Conservation (phyloP, 2,888 invertebrate genomes). For the Dicranocentrus wangi region DNA sequence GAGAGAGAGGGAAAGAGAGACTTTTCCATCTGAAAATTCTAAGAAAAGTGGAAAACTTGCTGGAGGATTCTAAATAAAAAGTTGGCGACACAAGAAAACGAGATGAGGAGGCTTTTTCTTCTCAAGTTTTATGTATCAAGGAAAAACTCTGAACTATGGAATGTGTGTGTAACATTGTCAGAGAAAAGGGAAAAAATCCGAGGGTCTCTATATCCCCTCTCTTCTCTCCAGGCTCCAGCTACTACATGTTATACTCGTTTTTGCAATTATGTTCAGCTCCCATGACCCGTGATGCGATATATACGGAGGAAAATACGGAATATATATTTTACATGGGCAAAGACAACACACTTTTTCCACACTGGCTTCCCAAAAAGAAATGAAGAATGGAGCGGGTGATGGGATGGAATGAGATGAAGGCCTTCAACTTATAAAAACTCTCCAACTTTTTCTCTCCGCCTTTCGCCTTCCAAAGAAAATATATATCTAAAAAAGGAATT, state of each 20-base stretch:
- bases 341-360: conserved; percentile 25
- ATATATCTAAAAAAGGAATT: conserved; percentile 39
- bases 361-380: conserved; percentile 17
- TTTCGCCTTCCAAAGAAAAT: conserved; percentile 24
- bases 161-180: neutral
- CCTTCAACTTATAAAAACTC: conserved; percentile 42
- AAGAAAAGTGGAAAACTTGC: conserved; percentile 50
- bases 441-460: conserved; percentile 38
- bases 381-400: conserved; percentile 50
- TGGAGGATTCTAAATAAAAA: conserved; percentile 60
- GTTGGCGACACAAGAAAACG: conserved; percentile 62
- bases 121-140: conserved; percentile 44
- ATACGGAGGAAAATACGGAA: neutral
- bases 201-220: neutral
- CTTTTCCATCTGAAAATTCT: conserved; percentile 53
- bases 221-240: neutral
- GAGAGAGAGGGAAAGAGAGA: conserved; percentile 17
- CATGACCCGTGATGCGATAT: conserved; percentile 20
- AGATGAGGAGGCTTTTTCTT: conserved; percentile 59
- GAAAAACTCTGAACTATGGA: conserved; percentile 19
- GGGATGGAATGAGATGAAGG: conserved; percentile 51
- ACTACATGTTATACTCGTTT: neutral
- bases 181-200: neutral
- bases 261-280: conserved; percentile 13
- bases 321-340: conserved; percentile 11